Conservation (phyloP, 2,113 vertebrate species). For the Toxotes jaculatrix region DNA sequence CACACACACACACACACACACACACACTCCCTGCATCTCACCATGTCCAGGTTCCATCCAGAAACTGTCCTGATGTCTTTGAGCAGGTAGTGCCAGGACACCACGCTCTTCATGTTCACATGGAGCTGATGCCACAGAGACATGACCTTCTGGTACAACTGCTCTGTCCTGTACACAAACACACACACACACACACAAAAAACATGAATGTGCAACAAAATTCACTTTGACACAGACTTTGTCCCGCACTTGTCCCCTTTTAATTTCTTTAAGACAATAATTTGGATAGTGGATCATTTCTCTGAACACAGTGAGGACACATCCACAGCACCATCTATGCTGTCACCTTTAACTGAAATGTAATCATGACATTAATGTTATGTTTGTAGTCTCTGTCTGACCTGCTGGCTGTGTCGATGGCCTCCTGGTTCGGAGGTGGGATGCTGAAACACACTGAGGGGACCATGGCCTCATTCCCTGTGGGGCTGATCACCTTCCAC, state of each 20-base stretch:
- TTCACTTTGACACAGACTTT: no score
- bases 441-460: constrained; percentile 96
- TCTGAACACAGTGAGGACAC: no score
- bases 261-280: no score
- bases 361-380: not conserved
- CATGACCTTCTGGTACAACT: constrained; percentile 99
- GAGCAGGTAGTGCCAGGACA: constrained; percentile 95
- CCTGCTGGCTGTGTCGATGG: constrained; percentile 92
- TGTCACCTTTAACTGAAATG: no score
- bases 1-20: not conserved
- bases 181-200: constrained; percentile 4
- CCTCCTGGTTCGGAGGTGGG: constrained; percentile 94
- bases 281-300: no score
- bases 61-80: constrained; percentile 91
- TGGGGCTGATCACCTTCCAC: constrained; percentile 98
- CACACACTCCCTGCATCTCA: constrained; percentile 60
- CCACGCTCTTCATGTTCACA: constrained; percentile 95
- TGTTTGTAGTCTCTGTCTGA: constrained; percentile 48
- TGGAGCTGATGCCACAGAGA: constrained; percentile 97
- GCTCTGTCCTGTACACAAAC: constrained; percentile 89
- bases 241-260: no score
- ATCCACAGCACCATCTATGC: no score
- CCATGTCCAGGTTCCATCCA: constrained; percentile 92
- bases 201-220: not conserved
- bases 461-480: constrained; percentile 97